Percentiles rank a stretch among this genome's conserved stretches.
phyloP scores from a whole-genome alignment of 1,140 invertebrate species.

The Habropoda laboriosa region DNA sequence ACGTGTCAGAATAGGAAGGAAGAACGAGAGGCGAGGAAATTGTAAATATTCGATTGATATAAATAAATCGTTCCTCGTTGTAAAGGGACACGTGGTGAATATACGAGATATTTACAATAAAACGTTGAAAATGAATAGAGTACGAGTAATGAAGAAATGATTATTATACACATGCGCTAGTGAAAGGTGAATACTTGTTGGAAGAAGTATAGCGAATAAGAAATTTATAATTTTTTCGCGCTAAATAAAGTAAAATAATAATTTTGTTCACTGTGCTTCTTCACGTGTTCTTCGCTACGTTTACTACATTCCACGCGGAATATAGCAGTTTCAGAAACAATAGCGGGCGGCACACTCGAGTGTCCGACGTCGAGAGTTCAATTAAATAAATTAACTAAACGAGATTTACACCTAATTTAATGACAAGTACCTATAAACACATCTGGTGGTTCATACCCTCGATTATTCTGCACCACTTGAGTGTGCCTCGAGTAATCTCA shows the following conservation, averaged over 20 bases:
- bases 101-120: neutral
- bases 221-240: neutral
- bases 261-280: neutral
- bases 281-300: neutral
- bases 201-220: conserved; percentile 7
- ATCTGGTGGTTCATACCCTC: conserved; percentile 13
- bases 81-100: neutral
- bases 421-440: neutral
- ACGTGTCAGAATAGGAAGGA: neutral
- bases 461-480: conserved; percentile 9
- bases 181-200: conserved; percentile 8
- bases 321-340: neutral
- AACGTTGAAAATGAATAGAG: neutral
- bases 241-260: too few relatives aligned
- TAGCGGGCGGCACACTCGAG: neutral
- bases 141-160: neutral
- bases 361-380: neutral
- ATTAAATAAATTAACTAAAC: conserved; percentile 31
- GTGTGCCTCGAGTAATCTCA: conserved; percentile 26
- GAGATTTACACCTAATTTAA: neutral
- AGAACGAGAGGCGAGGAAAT: neutral
- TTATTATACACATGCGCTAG: neutral
- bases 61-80: neutral
- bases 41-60: conserved; percentile 6
- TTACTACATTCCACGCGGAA: neutral